These are phyloP conservation scores for Ceyx erithaca DNA, from an alignment of 2,797 vertebrate species.

Conservation along the genomic window DNA sequence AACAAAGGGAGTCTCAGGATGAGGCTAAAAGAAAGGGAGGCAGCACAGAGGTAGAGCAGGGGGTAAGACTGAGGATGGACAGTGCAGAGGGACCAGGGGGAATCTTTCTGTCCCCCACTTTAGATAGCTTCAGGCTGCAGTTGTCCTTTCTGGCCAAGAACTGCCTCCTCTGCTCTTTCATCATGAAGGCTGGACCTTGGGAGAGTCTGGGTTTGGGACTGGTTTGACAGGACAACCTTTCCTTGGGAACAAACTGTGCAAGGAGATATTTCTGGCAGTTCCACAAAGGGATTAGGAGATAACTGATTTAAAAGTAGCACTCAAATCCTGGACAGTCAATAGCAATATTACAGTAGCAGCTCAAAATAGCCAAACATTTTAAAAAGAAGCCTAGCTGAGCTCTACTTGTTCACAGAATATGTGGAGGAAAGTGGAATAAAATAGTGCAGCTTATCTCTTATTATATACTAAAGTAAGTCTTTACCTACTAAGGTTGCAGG, in stretches of 20 bases:
- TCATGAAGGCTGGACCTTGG: background rate
- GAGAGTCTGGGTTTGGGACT: background rate
- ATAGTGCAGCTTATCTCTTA: background rate
- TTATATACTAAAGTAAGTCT: background rate
- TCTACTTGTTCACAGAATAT: background rate
- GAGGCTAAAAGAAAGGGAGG: background rate
- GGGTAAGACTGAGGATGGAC: background rate
- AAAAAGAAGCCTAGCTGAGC: background rate
- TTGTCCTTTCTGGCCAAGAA: background rate
- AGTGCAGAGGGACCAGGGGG: background rate
- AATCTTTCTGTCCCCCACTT: background rate
- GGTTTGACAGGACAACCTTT: background rate
- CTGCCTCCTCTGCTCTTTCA: background rate
- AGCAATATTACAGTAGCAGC: background rate
- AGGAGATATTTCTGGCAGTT: background rate
- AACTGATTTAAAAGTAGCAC: background rate
- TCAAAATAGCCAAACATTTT: background rate
- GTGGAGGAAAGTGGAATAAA: background rate
- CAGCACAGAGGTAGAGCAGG: background rate
- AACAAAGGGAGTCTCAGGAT: rapidly evolving
- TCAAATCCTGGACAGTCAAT: background rate
- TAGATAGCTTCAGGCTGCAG: background rate
- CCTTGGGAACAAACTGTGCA: background rate
- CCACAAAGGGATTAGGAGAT: background rate
- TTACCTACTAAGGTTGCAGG: background rate